A percentile compares a stretch with the other conserved stretches of the same genome.
Conservation (phyloP, 2,888 invertebrate genomes). For the Volucella zonaria region DNA sequence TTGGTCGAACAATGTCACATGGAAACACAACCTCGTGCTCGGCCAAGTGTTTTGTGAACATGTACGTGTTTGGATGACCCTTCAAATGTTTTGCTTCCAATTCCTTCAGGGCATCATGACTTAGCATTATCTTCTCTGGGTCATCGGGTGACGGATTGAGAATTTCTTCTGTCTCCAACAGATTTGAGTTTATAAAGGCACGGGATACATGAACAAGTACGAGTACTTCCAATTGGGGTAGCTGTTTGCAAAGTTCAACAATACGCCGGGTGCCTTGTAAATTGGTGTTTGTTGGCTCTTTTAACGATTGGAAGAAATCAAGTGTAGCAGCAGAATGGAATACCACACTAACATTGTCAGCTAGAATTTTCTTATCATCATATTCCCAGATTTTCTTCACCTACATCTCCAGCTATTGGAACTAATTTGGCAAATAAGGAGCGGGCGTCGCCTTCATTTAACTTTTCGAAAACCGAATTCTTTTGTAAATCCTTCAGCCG, state of each 20-base stretch:
- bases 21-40: slow-evolving; percentile 94
- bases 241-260: slow-evolving; percentile 90
- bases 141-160: slow-evolving; percentile 91
- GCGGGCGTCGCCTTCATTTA: slow-evolving; percentile 84
- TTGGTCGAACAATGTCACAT: slow-evolving; percentile 94
- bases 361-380: slow-evolving; percentile 86
- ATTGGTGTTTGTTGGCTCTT: slow-evolving; percentile 93
- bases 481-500: slow-evolving; percentile 91
- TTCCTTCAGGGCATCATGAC: slow-evolving; percentile 86
- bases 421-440: slow-evolving; percentile 87
- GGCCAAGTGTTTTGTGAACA: slow-evolving; percentile 97
- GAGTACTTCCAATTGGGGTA: slow-evolving; percentile 88
- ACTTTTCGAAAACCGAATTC: slow-evolving; percentile 89
- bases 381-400: slow-evolving; percentile 89
- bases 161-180: slow-evolving; percentile 89
- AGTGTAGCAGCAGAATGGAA: slow-evolving; percentile 97
- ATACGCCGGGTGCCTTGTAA: slow-evolving; percentile 92
- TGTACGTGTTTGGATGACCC: slow-evolving; percentile 96
- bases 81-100: slow-evolving; percentile 88
- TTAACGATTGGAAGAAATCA: slow-evolving; percentile 93
- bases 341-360: slow-evolving; percentile 91
- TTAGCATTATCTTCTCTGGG: slow-evolving; percentile 87
- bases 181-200: slow-evolving; percentile 94
- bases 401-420: slow-evolving; percentile 91
- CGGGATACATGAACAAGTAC: slow-evolving; percentile 94